These are phyloP conservation scores for Momotus momota DNA, from an alignment of 2,797 vertebrate species.

Conservation along the genomic window DNA sequence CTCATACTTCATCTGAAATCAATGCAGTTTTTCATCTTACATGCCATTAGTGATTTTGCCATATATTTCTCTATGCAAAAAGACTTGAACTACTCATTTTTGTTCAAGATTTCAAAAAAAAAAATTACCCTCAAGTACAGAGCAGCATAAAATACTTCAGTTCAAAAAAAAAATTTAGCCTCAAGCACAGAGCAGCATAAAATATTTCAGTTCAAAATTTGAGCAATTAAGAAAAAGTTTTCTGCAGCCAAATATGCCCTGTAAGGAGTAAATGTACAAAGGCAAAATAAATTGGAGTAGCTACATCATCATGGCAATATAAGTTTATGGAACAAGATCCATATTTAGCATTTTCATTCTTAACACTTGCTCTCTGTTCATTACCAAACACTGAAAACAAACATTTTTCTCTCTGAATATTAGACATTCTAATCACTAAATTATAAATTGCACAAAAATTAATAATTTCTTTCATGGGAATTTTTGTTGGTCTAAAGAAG, in stretches of 20 bases:
- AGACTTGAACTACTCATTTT: background rate
- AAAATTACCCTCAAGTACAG: background rate
- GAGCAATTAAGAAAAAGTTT: conserved; percentile 32
- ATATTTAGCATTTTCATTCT: background rate
- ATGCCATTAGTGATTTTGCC: background rate
- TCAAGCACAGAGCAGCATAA: background rate
- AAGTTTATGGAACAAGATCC: background rate
- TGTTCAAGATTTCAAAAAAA: background rate
- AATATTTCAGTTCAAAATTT: conserved; percentile 22
- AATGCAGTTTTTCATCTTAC: background rate
- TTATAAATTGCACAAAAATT: background rate
- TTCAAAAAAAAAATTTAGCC: conserved; percentile 8
- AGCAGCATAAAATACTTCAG: conserved; percentile 13
- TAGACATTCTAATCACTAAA: background rate
- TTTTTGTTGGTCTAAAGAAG: background rate
- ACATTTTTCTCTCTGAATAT: background rate
- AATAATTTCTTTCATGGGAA: background rate
- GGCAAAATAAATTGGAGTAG: background rate
- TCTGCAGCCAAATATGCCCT: background rate
- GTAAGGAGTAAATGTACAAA: conserved; percentile 15
- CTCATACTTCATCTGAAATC: background rate
- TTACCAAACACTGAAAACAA: background rate
- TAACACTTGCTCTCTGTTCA: background rate
- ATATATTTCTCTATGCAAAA: background rate
- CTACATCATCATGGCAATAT: background rate